Conservation (phyloP, 2,113 vertebrate genomes). For the Dasyornis broadbenti region DNA sequence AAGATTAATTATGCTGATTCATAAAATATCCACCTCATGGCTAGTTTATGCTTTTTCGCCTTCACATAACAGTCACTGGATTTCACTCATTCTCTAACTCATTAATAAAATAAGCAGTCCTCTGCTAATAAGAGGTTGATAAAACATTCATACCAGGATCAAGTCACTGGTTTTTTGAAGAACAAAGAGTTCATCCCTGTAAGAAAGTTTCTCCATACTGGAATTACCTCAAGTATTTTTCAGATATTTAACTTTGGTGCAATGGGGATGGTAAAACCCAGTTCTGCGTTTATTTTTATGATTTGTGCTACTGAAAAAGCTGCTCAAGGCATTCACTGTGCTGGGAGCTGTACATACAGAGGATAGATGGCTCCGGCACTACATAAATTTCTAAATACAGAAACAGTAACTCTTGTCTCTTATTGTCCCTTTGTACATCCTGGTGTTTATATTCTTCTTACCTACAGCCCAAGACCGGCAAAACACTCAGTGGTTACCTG, state of each 20-base stretch:
- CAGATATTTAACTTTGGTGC: background rate
- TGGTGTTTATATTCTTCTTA: background rate
- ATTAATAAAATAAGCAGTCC: background rate
- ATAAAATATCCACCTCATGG: background rate
- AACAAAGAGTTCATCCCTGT: background rate
- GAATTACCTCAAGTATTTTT: background rate
- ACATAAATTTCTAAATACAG: background rate
- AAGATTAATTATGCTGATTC: conserved; percentile 32
- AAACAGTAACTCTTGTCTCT: background rate
- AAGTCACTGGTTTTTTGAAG: background rate
- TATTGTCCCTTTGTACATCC: background rate
- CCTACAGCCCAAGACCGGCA: background rate
- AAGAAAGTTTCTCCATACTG: background rate
- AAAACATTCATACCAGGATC: background rate
- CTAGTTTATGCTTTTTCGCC: background rate
- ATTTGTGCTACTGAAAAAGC: background rate
- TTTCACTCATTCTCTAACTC: background rate
- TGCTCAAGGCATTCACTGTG: background rate
- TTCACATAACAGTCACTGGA: background rate
- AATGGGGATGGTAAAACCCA: background rate
- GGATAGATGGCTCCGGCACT: background rate
- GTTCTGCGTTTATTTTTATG: background rate
- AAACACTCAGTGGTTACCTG: background rate
- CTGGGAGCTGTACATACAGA: background rate
- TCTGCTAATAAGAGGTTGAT: background rate